A percentile compares a stretch with the other conserved stretches of the same genome.
phyloP scores from a whole-genome alignment of 2,888 invertebrate species.

The Calameuta idolon region DNA sequence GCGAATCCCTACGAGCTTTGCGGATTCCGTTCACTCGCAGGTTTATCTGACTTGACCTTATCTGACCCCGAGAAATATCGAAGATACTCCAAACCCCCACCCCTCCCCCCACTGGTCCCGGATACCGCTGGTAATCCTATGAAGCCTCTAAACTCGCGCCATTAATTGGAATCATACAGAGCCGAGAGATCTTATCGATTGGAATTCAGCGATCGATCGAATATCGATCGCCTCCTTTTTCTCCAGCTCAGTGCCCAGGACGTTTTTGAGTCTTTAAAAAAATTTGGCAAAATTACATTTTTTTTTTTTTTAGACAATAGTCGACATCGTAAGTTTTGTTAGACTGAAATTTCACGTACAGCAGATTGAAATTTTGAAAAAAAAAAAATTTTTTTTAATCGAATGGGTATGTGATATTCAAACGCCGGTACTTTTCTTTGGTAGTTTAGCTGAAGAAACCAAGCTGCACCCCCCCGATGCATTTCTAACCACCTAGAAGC shows the following conservation, averaged over 20 bases:
- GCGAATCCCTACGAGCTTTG: not conserved
- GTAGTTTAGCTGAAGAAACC: not conserved
- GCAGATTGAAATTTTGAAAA: not conserved
- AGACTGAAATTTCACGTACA: too few species aligned
- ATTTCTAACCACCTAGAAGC: not conserved
- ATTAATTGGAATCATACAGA: not conserved
- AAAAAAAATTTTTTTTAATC: not conserved
- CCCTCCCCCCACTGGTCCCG: not conserved
- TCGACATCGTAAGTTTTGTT: too few species aligned
- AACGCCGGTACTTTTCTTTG: not conserved
- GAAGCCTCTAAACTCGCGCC: not conserved
- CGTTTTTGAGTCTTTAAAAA: not conserved
- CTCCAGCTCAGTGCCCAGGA: not conserved
- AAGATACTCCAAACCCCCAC: not conserved
- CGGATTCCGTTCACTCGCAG: not conserved
- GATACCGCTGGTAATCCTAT: not conserved
- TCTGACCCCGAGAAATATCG: not conserved
- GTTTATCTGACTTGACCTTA: not conserved
- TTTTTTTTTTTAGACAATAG: not conserved
- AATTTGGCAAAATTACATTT: not conserved
- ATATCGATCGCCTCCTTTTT: not conserved
- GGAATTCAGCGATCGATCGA: not conserved
- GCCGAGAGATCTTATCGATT: not conserved
- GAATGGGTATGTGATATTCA: not conserved
- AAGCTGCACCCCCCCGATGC: not conserved